These are phyloP conservation scores for Eolophus roseicapilla DNA, from an alignment of 2,113 vertebrate species.

Conservation along the genomic window DNA sequence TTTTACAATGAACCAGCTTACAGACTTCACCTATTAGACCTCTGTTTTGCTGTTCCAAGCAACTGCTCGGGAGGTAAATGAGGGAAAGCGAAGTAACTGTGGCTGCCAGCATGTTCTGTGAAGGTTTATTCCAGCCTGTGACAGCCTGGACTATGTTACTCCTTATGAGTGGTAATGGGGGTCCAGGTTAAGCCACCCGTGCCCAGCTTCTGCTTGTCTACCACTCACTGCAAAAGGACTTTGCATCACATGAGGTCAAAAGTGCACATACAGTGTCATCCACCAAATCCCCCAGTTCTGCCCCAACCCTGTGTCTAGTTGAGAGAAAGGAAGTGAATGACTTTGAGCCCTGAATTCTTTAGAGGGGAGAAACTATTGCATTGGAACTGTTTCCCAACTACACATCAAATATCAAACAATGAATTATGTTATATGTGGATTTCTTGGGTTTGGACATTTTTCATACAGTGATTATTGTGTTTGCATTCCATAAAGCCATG, in stretches of 20 bases:
- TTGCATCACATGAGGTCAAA: not conserved
- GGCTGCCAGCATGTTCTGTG: not conserved
- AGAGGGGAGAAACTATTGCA: not conserved
- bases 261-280: accelerated
- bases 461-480: not conserved
- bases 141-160: not conserved
- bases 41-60: not conserved
- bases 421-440: not conserved
- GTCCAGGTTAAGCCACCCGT: not conserved
- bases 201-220: not conserved
- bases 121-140: not conserved
- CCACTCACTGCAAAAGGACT: not conserved
- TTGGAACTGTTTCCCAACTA: not conserved
- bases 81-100: not conserved
- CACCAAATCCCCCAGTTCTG: not conserved
- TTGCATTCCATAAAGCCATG: not conserved
- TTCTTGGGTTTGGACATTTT: not conserved
- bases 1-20: not conserved
- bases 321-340: not conserved
- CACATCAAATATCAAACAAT: not conserved
- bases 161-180: accelerated
- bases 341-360: not conserved
- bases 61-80: not conserved
- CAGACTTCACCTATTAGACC: not conserved
- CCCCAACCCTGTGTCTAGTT: not conserved